Evolutionary conservation across 2,113 vertebrate genomes (phyloP).

Genomic region (Emydura subglobosa): DNA sequence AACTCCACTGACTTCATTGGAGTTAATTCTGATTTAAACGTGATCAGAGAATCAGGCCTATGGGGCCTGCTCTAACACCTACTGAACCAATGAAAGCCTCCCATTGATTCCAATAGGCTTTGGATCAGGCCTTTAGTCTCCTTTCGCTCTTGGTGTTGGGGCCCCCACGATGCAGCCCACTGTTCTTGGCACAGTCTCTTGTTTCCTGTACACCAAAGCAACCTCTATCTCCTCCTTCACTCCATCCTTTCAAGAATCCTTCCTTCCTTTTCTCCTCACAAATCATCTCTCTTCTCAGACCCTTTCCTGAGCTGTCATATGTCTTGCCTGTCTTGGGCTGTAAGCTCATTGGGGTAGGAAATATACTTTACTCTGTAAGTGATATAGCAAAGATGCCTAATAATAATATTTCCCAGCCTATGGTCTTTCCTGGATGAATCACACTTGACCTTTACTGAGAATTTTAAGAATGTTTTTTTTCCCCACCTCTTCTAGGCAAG

Average conservation of each 20-base stretch:
- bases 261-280: constrained; percentile 36
- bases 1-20: background rate
- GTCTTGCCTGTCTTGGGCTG: background rate
- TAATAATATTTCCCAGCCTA: constrained; percentile 64
- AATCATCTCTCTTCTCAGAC: constrained; percentile 18
- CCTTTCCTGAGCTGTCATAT: background rate
- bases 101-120: background rate
- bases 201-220: constrained; percentile 60
- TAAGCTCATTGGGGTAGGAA: constrained; percentile 5
- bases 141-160: constrained; percentile 63
- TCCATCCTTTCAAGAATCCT: constrained; percentile 14
- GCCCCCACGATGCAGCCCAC: background rate
- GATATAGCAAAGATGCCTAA: constrained; percentile 62
- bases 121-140: constrained; percentile 63
- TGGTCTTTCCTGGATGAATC: constrained; percentile 72
- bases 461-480: constrained; percentile 73
- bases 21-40: background rate
- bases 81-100: constrained; percentile 71
- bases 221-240: constrained; percentile 68
- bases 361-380: constrained; percentile 22
- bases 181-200: constrained; percentile 33
- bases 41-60: constrained; percentile 12
- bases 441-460: constrained; percentile 61
- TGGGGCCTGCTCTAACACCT: constrained; percentile 56
- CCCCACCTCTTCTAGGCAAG: constrained; percentile 36